Base-by-base conservation (phyloP, 2,797 vertebrate genomes). In the Rhynchonycteris naso region DNA sequence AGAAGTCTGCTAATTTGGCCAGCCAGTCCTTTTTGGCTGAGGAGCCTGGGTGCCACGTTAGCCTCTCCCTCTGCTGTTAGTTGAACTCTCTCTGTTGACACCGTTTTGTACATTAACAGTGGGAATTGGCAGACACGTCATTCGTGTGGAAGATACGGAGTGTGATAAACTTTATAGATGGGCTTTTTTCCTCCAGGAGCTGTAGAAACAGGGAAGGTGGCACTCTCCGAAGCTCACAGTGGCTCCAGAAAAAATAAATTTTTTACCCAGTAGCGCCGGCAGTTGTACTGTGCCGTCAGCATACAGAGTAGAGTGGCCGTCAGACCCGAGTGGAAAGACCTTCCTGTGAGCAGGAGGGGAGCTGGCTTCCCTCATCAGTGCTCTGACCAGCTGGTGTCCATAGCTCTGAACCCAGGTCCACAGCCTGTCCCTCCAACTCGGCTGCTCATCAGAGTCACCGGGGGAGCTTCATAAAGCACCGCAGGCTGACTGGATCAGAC, bases 1-100 rank as follows among this genome's bases (percentile, higher is more conserved):
- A 30, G 54, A 50, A 93, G 16, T 30, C 35, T 74, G 89, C 82
- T 94, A 35, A 61, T 81, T 68, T 90, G 95, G 71, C 26, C 16
- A 85, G 43, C 22, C 30, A n/a, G 43, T 50, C 24, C 33, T 65
- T 72, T 26, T 28, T 24, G 72, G 52, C 50, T 1, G 5, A 19
- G 61, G 52, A 47, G 10, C 11, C 21, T 56, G 54, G 33, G 10
- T 19, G 15, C 68, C 43, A 12, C n/a, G 35, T 22, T n/a, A 38
- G 33, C 63, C 65, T 56, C n/a, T 63, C 26, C 56, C 4, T 61
- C 30, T n/a, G 1, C 7, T 75, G 56, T 33, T 78, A 5, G 14
- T 24, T 43, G 24, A 95, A 54, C 15, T 75, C 56, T 95, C 10
- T 76, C 8, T 61, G 12, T 50, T 30, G 66, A 52, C n/a, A 26